Evolutionary conservation across 2,888 invertebrate species (phyloP).

Genomic region (Leucoma salicis): DNA sequence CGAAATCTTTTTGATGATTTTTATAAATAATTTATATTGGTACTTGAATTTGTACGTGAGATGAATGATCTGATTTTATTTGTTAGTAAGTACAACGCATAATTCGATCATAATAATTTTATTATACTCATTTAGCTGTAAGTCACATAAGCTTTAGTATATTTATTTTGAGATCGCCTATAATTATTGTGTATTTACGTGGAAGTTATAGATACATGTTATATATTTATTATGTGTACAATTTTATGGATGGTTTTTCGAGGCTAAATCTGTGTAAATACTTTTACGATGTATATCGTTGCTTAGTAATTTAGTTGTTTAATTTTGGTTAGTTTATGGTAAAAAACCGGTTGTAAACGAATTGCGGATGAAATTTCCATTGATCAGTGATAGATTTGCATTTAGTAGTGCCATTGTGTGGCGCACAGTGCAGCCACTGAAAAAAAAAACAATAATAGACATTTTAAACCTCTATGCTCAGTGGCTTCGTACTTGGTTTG

Average conservation of each 20-base stretch:
- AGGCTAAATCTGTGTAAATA: constrained; percentile 77
- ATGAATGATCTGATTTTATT: constrained; percentile 46
- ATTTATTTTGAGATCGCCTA: constrained; percentile 60
- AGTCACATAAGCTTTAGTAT: constrained; percentile 66
- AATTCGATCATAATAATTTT: constrained; percentile 71
- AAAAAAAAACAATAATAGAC: constrained; percentile 31
- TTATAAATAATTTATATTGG: constrained; percentile 29
- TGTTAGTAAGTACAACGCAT: constrained; percentile 57
- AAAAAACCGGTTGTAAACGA: constrained; percentile 39
- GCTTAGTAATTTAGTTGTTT: constrained; percentile 39
- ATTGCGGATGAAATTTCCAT: constrained; percentile 34
- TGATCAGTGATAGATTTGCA: constrained; percentile 71
- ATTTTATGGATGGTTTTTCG: constrained; percentile 60
- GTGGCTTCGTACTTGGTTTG: no score
- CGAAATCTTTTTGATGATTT: constrained; percentile 30
- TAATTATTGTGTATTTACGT: constrained; percentile 48
- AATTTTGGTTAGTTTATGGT: constrained; percentile 32
- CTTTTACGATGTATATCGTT: constrained; percentile 49
- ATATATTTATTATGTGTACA: constrained; percentile 72
- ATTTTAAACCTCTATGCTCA: no score
- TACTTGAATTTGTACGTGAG: constrained; percentile 32
- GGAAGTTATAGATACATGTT: constrained; percentile 49
- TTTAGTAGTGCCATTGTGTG: constrained; percentile 72
- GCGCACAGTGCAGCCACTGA: constrained; percentile 51
- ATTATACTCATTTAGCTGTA: constrained; percentile 71